These are phyloP conservation scores for Erinaceus europaeus DNA, from an alignment of 2,113 vertebrate genomes.

Conservation along the genomic window DNA sequence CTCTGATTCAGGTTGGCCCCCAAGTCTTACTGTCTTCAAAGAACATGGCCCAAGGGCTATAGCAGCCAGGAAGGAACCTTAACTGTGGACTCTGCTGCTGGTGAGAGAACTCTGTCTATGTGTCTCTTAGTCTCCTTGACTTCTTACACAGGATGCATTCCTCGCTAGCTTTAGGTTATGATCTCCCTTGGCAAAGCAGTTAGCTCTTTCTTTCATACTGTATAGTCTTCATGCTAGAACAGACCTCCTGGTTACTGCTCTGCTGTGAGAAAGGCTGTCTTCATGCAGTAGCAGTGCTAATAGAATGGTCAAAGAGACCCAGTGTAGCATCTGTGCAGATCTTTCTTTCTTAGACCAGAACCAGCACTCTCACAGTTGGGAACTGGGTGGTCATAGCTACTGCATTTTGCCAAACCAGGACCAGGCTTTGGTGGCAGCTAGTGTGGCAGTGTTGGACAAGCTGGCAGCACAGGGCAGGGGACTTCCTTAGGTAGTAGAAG, in stretches of 20 bases:
- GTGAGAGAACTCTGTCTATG: neutral
- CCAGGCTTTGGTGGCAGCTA: neutral
- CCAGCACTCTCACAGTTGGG: neutral
- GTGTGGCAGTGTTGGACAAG: neutral
- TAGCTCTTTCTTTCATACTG: neutral
- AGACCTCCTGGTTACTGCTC: neutral
- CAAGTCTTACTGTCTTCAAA: neutral
- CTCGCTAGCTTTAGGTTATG: neutral
- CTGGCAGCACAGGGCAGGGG: neutral
- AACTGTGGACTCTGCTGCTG: neutral
- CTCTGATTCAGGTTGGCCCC: neutral
- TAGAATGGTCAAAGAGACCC: neutral
- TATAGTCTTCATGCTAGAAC: neutral
- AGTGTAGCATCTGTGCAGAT: neutral
- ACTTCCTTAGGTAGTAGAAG: neutral
- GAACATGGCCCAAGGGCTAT: neutral
- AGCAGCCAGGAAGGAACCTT: neutral
- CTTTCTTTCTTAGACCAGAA: neutral
- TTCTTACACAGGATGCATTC: neutral
- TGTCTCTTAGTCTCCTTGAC: neutral
- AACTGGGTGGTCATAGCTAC: neutral
- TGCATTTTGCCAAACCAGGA: no score
- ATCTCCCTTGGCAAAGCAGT: neutral
- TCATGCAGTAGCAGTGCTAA: neutral
- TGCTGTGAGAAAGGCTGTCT: neutral